Evolutionary conservation across 1,140 invertebrate species (phyloP).

Genomic region (Drosophila virilis): DNA sequence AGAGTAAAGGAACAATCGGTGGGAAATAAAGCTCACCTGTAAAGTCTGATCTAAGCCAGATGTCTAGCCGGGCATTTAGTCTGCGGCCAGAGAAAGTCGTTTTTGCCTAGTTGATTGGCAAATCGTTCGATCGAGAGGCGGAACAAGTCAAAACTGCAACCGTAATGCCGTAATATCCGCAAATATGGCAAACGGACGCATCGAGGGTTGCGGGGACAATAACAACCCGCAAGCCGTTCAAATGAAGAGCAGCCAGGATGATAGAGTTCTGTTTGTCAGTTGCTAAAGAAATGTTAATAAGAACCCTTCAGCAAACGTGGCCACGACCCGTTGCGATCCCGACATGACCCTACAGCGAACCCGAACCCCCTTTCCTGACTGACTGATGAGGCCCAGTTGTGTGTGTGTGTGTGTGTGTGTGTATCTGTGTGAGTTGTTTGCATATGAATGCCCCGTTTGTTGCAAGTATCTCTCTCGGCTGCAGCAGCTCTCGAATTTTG

Average conservation of each 20-base stretch:
- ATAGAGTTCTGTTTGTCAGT: slow-evolving; percentile 19
- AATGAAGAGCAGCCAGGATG: slow-evolving; percentile 5
- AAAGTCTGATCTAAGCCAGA: too few species aligned
- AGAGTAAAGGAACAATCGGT: too few species aligned
- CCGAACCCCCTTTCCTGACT: slow-evolving; percentile 11
- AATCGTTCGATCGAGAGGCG: neutral
- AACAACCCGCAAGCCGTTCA: slow-evolving; percentile 1
- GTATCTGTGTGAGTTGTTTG: slow-evolving; percentile 61
- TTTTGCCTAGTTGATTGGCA: neutral
- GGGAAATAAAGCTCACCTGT: too few species aligned
- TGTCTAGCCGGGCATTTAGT: too few species aligned
- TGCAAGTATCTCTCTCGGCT: slow-evolving; percentile 61
- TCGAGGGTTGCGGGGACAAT: neutral
- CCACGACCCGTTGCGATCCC: slow-evolving; percentile 21
- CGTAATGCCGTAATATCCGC: slow-evolving; percentile 21
- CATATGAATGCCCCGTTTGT: slow-evolving; percentile 70
- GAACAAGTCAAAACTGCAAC: slow-evolving; percentile 26
- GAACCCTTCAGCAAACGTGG: slow-evolving; percentile 24
- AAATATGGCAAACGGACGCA: slow-evolving; percentile 7
- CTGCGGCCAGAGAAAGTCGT: neutral
- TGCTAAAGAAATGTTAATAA: slow-evolving; percentile 17
- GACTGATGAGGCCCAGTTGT: slow-evolving; percentile 43
- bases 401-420: slow-evolving; percentile 11
- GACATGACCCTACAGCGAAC: slow-evolving; percentile 15
- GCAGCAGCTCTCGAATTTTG: slow-evolving; percentile 74